Evolutionary conservation across 1,140 invertebrate species (phyloP), one percentile per base, ranked within the genome.

Genomic region (Drosophila simulans): DNA sequence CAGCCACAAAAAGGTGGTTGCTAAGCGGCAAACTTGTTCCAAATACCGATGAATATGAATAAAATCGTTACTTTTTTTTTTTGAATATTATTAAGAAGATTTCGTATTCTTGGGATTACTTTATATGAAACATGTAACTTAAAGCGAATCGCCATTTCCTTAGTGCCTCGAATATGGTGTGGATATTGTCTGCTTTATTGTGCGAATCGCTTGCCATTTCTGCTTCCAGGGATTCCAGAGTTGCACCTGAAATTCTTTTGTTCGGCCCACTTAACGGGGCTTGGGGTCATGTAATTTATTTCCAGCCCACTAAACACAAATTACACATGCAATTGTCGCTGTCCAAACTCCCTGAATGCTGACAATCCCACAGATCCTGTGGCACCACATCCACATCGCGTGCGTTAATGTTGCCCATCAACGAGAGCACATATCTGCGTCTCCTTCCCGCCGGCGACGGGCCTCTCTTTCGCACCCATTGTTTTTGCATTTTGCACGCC

Each of bases 261-360:
- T 65, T 49, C 25, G 20, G 15, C 15, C 40, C 40, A 66, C 25
- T 69, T 39, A 66, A 65, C 34, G 11, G 20, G 17, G 35, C 25
- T 35, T 25, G 31, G 20, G 31, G 43, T 1, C 13, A 22, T 22
- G 43, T 48, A 53, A 46, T 65, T 54, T 45, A 39, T 39, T 69
- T 70, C 42, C 66, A 70, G 64, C 31, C 66, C 66, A 70, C 64
- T 70, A 70, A 70, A 56, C 64, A 70, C 66, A 69, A 70, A 70
- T 70, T 70, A 70, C 66, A 70, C 66, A 69, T 70, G 66, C 66
- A 70, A 70, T 70, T 70, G 66, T 70, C 64, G 42, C 45, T 68
- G 60, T 68, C 64, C 64, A 65, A 17, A 40, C 51, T 46, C 40
- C 27, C 35, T 34, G 25, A 39, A 56, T 70, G 64, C 35, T 37